phyloP scores from a whole-genome alignment of 2,797 vertebrate species.

The Peromyscus eremicus region DNA sequence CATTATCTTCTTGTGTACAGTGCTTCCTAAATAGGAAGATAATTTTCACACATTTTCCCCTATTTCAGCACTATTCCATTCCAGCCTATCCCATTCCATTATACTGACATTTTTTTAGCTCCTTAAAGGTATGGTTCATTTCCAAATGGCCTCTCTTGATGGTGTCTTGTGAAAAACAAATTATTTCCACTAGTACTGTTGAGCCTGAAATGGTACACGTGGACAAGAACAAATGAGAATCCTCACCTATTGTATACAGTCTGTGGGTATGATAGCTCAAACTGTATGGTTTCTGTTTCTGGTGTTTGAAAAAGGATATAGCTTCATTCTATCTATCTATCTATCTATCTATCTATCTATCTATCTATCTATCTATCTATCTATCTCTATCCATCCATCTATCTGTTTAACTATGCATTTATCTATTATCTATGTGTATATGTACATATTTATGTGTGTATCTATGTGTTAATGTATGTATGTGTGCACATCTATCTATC shows the following conservation, averaged over 20 bases:
- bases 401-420: neutral
- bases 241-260: neutral
- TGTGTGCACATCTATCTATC: neutral
- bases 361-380: neutral
- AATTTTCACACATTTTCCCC: conserved; percentile 24
- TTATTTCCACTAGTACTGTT: conserved; percentile 10
- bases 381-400: neutral
- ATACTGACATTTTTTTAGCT: conserved; percentile 4
- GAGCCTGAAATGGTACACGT: neutral
- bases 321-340: neutral
- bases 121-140: neutral
- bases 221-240: neutral
- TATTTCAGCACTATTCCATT: neutral
- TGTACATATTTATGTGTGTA: neutral
- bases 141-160: neutral
- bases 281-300: neutral
- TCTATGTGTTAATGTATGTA: neutral
- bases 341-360: neutral
- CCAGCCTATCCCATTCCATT: neutral
- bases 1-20: neutral
- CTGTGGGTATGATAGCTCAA: neutral
- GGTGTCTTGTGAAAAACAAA: neutral
- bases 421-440: neutral
- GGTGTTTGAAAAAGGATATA: neutral
- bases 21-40: conserved; percentile 46